phyloP scores from a whole-genome alignment of 2,797 vertebrate species.

The Anisognathus igniventris region DNA sequence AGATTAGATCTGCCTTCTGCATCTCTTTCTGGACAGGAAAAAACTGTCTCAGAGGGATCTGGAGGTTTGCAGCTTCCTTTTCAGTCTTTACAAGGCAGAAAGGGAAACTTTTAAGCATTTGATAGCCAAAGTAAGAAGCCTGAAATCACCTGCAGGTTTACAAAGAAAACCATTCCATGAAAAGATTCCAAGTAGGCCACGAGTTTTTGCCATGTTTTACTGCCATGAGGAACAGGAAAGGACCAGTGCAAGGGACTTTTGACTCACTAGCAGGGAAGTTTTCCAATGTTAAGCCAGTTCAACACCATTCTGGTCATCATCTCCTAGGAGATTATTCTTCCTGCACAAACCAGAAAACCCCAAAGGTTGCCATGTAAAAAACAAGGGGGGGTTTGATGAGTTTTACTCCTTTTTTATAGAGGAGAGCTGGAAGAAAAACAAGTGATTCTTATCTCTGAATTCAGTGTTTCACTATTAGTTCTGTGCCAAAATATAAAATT shows the following conservation, averaged over 20 bases:
- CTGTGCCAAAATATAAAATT: background rate
- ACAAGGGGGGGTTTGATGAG: fast-evolving
- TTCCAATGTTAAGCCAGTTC: background rate
- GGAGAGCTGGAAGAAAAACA: background rate
- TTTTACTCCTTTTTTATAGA: background rate
- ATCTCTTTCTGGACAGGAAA: background rate
- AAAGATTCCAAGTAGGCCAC: background rate
- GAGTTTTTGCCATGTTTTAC: background rate
- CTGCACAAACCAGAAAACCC: background rate
- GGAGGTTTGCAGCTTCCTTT: background rate
- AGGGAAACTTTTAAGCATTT: background rate
- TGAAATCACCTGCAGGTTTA: background rate
- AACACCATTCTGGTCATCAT: background rate
- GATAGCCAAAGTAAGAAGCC: background rate
- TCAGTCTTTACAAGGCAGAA: background rate
- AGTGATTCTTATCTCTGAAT: background rate
- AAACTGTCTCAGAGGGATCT: background rate
- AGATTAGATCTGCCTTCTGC: background rate
- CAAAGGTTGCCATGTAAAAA: background rate
- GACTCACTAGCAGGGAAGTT: background rate
- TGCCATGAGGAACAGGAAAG: background rate
- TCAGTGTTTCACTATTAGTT: background rate
- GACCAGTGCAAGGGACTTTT: background rate
- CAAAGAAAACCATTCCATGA: background rate
- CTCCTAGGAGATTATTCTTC: background rate